Evolutionary conservation across 2,888 invertebrate species (phyloP), one percentile per base, ranked within the genome.

Genomic region (Falcaria lacertinaria): DNA sequence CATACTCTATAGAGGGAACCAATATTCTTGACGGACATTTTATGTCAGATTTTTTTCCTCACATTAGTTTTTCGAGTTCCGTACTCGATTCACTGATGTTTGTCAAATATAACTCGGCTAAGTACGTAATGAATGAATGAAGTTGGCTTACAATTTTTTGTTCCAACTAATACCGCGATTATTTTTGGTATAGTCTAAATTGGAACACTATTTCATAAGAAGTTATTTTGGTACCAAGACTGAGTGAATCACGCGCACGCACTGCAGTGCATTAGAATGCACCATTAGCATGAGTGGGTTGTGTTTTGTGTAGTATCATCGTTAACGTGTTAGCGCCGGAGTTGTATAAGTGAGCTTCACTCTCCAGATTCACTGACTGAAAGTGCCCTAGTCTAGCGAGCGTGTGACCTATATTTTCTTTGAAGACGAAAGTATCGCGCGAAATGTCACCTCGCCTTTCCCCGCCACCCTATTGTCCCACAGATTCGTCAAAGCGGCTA

Each of bases 391-490:
- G 63, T 50, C 61, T 66, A 48, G 54, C 57, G n/a, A n/a, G n/a
- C n/a, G n/a, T n/a, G 50, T 72, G 79, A 78, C 79, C 78, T 74
- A 77, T 57, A 68, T 76, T 60, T 57, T 42, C 63, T 48, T 43
- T 51, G 67, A 59, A 60, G 57, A 56, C 63, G 64, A 74, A 70
- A 69, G 66, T 64, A 61, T 53, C 59, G 64, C 56, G 60, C 57
- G 51, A 69, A 72, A 70, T 71, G 68, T 73, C 68, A 55, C 52
- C 54, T 51, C 52, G 57, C 60, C 64, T 71, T 75, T 74, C 64
- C 54, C 62, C 58, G 64, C 58, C 62, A 61, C 61, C 67, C 60
- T 65, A 63, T 71, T 68, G 63, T 63, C 57, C 59, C 64, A 54
- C 64, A 61, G 50, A 67, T 57, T 61, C 52, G 56, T 64, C 64